Percentiles rank a stretch among this genome's conserved stretches.
Conservation (phyloP, 2,888 invertebrate species). For the Branchipolynoe longqiensis region DNA sequence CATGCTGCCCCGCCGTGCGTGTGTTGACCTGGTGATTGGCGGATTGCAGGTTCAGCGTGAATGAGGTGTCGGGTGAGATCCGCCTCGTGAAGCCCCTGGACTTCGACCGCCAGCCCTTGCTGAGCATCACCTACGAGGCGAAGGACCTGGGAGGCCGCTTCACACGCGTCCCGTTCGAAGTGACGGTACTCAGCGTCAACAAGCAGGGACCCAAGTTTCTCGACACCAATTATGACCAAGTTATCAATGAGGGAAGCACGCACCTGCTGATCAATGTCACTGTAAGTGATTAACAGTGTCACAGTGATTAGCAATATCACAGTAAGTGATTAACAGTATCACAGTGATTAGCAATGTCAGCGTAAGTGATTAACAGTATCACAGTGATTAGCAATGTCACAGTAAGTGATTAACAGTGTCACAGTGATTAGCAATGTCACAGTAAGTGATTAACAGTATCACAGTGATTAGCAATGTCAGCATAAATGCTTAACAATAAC, state of each 20-base stretch:
- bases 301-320: no score
- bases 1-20: no score
- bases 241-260: constrained; percentile 64
- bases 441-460: no score
- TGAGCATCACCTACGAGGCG: constrained; percentile 63
- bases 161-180: constrained; percentile 61
- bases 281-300: constrained; percentile 46
- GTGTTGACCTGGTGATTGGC: no score
- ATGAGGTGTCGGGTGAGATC: constrained; percentile 90
- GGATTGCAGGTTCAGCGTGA: constrained; percentile 86
- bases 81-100: constrained; percentile 92
- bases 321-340: no score
- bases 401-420: no score
- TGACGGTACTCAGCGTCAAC: constrained; percentile 68
- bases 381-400: no score
- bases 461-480: no score
- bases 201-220: constrained; percentile 68
- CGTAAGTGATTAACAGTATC: no score
- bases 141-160: constrained; percentile 59
- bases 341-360: no score
- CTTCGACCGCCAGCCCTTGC: constrained; percentile 70
- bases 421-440: no score
- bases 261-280: constrained; percentile 59
- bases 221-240: constrained; percentile 62
- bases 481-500: no score